Base-by-base conservation (phyloP, 2,888 invertebrate species). In the Phyllotreta striolata region DNA sequence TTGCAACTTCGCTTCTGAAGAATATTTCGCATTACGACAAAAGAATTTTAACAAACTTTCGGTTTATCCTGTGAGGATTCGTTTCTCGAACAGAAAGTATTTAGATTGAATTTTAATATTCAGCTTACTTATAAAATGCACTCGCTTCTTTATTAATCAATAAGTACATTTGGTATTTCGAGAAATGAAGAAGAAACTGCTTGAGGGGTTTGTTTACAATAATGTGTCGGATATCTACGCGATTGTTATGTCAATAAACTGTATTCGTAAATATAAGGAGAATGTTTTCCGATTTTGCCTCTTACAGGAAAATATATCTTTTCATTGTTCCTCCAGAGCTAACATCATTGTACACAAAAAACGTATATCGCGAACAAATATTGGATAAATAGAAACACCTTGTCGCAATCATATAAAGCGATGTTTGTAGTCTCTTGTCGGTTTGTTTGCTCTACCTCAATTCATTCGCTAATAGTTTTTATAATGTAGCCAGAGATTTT, bases 241-340 rank as follows among this genome's bases (percentile, higher is more conserved):
- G 77, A 77, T 77, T 75, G 76, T 70, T 77, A 75, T 76, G 76
- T 76, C 77, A 76, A 76, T 75, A 76, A 73, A 69, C 70, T 63
- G 73, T 67, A 69, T 70, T 69, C 70, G 72, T 74, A 72, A 72
- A 73, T 73, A 76, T 72, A 70, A 68, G 66, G 67, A 52, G 60
- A 24, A 59, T 56, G 60, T 59, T 56, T 55, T 49, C 24, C 54
- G 51, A 66, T 63, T 70, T 68, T 70, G 72, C 72, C 70, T 75
- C 34, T 52, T 70, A 59, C 40, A 39, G 52, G 51, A 41, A 59
- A 14, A 59, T 59, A 60, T 60, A 58, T 60, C 13, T 52, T 44
- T 60, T 49, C 44, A 52, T 60, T 60, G 51, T 52, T 60, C 52
- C 43, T 60, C 13, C 14, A 8, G 10, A 37, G 10, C 37, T 13